Conservation (phyloP, 2,797 vertebrate species). For the Chromis chromis region DNA sequence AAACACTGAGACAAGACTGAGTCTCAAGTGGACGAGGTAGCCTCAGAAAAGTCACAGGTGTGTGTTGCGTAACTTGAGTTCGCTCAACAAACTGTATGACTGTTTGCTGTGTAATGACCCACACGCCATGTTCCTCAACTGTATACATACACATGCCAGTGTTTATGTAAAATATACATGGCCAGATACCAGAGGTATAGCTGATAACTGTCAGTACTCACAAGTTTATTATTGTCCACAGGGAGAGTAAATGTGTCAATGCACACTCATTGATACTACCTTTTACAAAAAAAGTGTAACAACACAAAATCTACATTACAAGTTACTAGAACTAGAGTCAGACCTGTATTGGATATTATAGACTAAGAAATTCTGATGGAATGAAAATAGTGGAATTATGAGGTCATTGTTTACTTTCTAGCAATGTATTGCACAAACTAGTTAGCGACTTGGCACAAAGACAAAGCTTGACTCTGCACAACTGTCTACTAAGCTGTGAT, state of each 20-base stretch:
- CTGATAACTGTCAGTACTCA: background rate
- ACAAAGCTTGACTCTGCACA: no score
- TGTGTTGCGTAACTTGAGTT: slow-evolving; percentile 38
- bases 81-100: background rate
- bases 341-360: no score
- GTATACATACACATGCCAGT: slow-evolving; percentile 2
- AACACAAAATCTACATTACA: background rate
- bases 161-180: slow-evolving; percentile 1
- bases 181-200: rapidly evolving
- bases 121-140: slow-evolving; percentile 4
- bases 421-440: no score
- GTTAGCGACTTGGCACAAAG: no score
- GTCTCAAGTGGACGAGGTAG: slow-evolving; percentile 12
- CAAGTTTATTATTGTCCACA: background rate
- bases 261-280: background rate
- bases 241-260: background rate
- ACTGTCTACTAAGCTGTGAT: no score
- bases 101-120: slow-evolving; percentile 38
- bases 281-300: background rate
- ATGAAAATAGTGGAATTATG: no score
- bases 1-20: slow-evolving; percentile 39
- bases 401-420: no score
- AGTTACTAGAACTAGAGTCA: no score
- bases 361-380: no score
- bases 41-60: slow-evolving; percentile 31